Evolutionary conservation across 2,797 vertebrate genomes (phyloP).

Genomic region (Pelobates cultripes): DNA sequence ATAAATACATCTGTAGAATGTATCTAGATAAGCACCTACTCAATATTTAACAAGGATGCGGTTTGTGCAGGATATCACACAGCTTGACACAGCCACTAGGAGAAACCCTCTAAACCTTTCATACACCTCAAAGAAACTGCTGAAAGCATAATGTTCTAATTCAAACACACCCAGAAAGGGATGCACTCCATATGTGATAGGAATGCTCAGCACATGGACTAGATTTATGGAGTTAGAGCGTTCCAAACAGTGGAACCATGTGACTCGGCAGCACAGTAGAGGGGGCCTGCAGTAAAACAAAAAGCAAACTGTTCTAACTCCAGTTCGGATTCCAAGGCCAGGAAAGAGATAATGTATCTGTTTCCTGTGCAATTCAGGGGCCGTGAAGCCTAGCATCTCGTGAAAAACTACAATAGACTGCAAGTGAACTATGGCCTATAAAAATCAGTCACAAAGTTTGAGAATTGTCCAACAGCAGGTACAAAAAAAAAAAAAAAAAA

Average conservation of each 20-base stretch:
- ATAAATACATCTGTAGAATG: too few species aligned
- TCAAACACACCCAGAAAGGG: not conserved
- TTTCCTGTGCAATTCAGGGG: too few species aligned
- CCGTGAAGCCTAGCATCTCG: not conserved
- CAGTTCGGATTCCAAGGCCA: not conserved
- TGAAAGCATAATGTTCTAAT: not conserved
- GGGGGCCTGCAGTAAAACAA: not conserved
- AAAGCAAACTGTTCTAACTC: not conserved
- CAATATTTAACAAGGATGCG: too few species aligned
- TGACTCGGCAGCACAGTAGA: not conserved
- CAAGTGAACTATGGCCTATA: too few species aligned
- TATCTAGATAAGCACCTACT: too few species aligned
- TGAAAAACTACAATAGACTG: not conserved
- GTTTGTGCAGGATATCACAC: too few species aligned
- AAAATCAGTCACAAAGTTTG: too few species aligned
- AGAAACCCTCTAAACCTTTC: too few species aligned
- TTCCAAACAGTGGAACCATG: not conserved
- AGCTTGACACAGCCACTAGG: too few species aligned
- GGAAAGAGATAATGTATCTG: not conserved
- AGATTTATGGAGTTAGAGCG: slow-evolving; percentile 4
- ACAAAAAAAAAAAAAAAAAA: too few species aligned
- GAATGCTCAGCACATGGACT: slow-evolving; percentile 1
- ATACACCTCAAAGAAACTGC: not conserved
- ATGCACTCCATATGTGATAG: not conserved
- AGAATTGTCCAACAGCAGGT: too few species aligned